phyloP scores from a whole-genome alignment of 2,113 vertebrate species.

The Cricetomys ansorgei region DNA sequence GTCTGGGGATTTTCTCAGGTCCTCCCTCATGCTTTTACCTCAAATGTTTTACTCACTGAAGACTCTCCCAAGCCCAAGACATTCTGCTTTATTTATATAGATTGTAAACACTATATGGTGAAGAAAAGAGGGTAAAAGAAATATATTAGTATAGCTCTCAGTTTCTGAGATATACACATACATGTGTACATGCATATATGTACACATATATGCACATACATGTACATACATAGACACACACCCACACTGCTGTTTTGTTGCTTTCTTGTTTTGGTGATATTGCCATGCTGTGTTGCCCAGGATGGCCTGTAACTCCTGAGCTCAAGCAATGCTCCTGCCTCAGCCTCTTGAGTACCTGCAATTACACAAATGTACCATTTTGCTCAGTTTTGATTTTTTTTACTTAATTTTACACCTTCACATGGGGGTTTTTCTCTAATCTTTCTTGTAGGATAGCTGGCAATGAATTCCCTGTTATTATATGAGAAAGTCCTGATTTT shows the following conservation, averaged over 20 bases:
- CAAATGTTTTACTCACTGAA: not conserved
- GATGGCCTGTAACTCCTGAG: not conserved
- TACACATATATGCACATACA: too few relatives aligned
- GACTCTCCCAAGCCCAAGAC: not conserved
- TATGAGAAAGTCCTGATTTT: constrained; percentile 3
- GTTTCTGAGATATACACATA: not conserved
- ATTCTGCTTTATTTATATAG: not conserved
- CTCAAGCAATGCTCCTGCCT: not conserved
- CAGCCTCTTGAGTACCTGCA: not conserved
- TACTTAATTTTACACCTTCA: constrained; percentile 31
- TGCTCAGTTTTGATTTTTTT: not conserved
- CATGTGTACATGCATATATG: not conserved
- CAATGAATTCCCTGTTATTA: constrained; percentile 31
- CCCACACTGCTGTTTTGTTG: not conserved
- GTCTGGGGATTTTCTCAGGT: not conserved
- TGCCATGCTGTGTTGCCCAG: not conserved
- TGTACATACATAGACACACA: not conserved
- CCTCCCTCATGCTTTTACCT: not conserved
- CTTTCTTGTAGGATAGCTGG: not conserved
- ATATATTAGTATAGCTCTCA: not conserved
- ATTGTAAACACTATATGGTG: not conserved
- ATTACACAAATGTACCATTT: not conserved
- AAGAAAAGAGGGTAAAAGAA: constrained; percentile 44
- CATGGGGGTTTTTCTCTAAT: not conserved
- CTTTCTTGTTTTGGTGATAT: not conserved